Evolutionary conservation across 2,113 vertebrate species (phyloP).

Genomic region (Coreoperca whiteheadi): DNA sequence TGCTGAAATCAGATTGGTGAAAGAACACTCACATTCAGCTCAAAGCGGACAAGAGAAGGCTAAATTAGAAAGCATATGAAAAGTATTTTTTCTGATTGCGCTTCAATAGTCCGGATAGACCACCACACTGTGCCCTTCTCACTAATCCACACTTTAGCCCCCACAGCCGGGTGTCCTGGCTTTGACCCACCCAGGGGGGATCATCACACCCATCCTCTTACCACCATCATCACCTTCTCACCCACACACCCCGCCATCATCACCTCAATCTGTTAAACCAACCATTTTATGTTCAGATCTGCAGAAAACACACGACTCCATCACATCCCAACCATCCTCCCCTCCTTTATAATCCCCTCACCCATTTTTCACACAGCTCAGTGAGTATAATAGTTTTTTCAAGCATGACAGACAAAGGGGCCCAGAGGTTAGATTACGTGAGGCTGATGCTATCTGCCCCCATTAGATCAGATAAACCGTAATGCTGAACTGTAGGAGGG

Average conservation of each 20-base stretch:
- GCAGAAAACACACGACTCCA: background rate
- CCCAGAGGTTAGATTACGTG: slow-evolving; percentile 29
- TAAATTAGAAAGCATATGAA: background rate
- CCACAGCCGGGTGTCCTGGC: background rate
- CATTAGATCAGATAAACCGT: slow-evolving; percentile 11
- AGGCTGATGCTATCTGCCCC: slow-evolving; percentile 8
- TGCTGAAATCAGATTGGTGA: background rate
- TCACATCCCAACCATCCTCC: background rate
- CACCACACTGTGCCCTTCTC: background rate
- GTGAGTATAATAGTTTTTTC: background rate
- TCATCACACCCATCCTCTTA: slow-evolving; percentile 9
- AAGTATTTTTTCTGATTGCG: background rate
- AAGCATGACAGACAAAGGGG: slow-evolving; percentile 32
- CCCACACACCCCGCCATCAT: background rate
- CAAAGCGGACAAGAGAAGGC: background rate
- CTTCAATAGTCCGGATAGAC: background rate
- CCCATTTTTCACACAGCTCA: background rate
- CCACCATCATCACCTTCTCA: slow-evolving; percentile 12
- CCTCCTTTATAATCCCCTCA: background rate
- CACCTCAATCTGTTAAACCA: slow-evolving; percentile 17
- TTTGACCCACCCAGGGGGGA: slow-evolving; percentile 24
- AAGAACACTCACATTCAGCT: background rate
- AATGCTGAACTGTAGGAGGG: background rate
- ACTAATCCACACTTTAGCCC: background rate
- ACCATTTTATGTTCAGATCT: slow-evolving; percentile 25